Evolutionary conservation across 2,888 invertebrate genomes (phyloP).

Genomic region (Pantelozetes paolii): DNA sequence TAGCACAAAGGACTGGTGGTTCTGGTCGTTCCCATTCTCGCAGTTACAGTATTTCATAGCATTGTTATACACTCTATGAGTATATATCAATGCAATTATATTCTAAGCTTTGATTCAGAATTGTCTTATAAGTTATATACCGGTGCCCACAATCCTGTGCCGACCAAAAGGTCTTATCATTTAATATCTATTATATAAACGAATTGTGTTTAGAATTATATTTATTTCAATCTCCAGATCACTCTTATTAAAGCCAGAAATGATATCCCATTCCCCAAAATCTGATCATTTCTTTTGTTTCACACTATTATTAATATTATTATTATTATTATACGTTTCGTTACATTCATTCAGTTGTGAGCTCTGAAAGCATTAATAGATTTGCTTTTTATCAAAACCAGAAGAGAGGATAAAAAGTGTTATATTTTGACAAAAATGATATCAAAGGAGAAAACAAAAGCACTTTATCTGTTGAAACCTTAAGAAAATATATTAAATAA

Average conservation of each 20-base stretch:
- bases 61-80: background rate
- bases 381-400: slow-evolving; percentile 14
- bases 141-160: background rate
- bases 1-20: background rate
- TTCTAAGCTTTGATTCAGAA: slow-evolving; percentile 19
- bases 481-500: too few species aligned
- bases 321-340: slow-evolving; percentile 17
- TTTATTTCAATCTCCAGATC: background rate
- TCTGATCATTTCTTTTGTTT: slow-evolving; percentile 29
- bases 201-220: slow-evolving; percentile 5
- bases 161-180: too few species aligned
- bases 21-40: slow-evolving; percentile 16
- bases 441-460: background rate
- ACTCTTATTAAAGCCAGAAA: background rate
- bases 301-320: background rate
- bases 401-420: slow-evolving; percentile 17
- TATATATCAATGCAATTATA: too few species aligned
- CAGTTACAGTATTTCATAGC: slow-evolving; percentile 20
- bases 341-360: slow-evolving; percentile 16
- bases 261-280: background rate
- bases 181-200: background rate
- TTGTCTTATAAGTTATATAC: background rate
- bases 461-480: background rate
- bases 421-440: slow-evolving; percentile 33
- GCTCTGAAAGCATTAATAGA: slow-evolving; percentile 22